phyloP scores from a whole-genome alignment of 2,113 vertebrate species.

The Indicator maculatus region DNA sequence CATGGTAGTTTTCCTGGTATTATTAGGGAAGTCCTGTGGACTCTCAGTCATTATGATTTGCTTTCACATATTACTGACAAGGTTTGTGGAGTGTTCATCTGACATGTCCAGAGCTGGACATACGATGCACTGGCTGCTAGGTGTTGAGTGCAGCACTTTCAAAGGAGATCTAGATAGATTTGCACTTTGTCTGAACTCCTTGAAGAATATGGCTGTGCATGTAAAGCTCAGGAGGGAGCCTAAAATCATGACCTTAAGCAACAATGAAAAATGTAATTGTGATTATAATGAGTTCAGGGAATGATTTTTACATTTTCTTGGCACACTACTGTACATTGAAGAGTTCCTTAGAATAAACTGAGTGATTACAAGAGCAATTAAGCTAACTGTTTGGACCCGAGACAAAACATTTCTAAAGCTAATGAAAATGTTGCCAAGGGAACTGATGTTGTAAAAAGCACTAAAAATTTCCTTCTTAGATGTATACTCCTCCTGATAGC shows the following conservation, averaged over 20 bases:
- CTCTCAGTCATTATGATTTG: neutral
- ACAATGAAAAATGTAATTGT: neutral
- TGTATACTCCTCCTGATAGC: neutral
- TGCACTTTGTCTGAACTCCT: neutral
- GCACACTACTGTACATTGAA: neutral
- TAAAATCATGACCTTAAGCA: neutral
- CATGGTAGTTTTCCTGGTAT: neutral
- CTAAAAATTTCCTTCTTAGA: neutral
- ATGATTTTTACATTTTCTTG: constrained; percentile 17
- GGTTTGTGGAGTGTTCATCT: neutral
- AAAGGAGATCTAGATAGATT: neutral
- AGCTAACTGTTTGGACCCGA: constrained; percentile 34
- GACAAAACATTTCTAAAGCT: constrained; percentile 40
- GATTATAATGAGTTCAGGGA: neutral
- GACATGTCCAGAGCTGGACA: neutral
- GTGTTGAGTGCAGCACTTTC: neutral
- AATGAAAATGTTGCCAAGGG: constrained; percentile 55
- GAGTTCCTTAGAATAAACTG: constrained; percentile 36
- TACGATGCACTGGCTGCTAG: neutral
- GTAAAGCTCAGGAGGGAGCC: neutral
- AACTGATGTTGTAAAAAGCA: constrained; percentile 15
- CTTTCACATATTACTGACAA: neutral
- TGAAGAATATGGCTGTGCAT: neutral
- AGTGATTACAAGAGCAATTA: constrained; percentile 33
- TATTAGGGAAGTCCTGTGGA: neutral